phyloP scores from a whole-genome alignment of 2,888 invertebrate genomes.

The Apodemia duryi region DNA sequence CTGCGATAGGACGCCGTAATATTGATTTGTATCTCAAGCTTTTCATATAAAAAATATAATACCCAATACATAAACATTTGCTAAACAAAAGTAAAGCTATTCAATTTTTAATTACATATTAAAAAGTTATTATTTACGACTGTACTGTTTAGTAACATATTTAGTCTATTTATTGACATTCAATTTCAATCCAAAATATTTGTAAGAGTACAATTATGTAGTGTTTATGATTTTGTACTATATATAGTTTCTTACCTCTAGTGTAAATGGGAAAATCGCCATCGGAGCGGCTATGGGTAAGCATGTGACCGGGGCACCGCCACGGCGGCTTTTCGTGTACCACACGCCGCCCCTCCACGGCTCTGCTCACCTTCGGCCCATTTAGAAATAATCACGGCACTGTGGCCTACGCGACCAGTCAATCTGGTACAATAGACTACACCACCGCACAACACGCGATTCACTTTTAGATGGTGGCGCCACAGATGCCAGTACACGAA shows the following conservation, averaged over 20 bases:
- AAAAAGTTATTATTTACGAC: background rate
- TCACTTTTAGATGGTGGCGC: constrained; percentile 63
- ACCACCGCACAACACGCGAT: constrained; percentile 50
- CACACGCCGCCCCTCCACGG: constrained; percentile 76
- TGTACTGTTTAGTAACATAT: background rate
- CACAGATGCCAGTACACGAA: constrained; percentile 50
- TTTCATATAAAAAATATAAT: no score
- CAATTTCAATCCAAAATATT: background rate
- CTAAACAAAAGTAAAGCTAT: background rate
- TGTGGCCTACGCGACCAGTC: constrained; percentile 34
- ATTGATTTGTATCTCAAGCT: background rate
- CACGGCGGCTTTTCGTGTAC: constrained; percentile 75
- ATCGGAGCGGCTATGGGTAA: constrained; percentile 91
- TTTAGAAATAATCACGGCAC: constrained; percentile 59
- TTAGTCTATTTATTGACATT: background rate
- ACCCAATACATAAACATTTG: no score
- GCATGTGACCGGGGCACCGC: constrained; percentile 85
- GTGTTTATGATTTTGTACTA: background rate
- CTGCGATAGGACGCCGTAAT: background rate
- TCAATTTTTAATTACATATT: background rate
- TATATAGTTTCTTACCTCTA: constrained; percentile 79
- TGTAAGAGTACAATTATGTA: background rate
- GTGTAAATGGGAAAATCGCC: constrained; percentile 91
- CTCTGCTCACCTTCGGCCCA: constrained; percentile 67
- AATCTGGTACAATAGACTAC: constrained; percentile 45